Evolutionary conservation across 2,113 vertebrate genomes (phyloP).

Genomic region (Guaruba guarouba): DNA sequence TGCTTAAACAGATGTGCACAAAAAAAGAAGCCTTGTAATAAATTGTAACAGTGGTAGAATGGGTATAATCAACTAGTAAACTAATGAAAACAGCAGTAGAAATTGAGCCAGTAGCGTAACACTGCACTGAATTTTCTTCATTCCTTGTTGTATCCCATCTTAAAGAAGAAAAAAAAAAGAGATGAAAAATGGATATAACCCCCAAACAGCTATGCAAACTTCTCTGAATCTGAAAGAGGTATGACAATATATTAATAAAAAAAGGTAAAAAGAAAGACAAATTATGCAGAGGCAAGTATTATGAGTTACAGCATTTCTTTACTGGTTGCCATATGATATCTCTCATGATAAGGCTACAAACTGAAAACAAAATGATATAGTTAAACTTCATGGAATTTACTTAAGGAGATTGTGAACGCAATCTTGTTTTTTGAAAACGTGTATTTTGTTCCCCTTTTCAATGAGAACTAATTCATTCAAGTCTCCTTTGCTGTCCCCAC

Average conservation of each 20-base stretch:
- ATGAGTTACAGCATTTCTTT: not conserved
- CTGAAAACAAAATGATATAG: not conserved
- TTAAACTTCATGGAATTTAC: not conserved
- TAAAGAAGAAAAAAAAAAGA: not conserved
- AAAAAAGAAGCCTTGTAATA: conserved; percentile 7
- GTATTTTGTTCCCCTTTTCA: not conserved
- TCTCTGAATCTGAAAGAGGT: not conserved
- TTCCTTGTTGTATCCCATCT: not conserved
- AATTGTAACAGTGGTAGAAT: not conserved
- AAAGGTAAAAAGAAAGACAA: not conserved
- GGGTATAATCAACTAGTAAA: not conserved
- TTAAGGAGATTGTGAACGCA: not conserved
- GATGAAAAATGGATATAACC: rapidly evolving
- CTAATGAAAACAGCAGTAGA: not conserved
- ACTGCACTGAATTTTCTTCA: not conserved
- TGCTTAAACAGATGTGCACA: conserved; percentile 17
- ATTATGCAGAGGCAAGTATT: not conserved
- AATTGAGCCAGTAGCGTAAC: not conserved
- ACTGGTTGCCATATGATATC: not conserved
- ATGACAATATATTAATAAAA: not conserved
- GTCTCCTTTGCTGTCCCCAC: not conserved
- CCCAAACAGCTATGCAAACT: not conserved
- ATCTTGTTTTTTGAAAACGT: not conserved
- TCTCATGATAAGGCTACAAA: not conserved
- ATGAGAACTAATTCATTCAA: not conserved